Evolutionary conservation across 2,113 vertebrate species (phyloP).

Genomic region (Scolopax mira): DNA sequence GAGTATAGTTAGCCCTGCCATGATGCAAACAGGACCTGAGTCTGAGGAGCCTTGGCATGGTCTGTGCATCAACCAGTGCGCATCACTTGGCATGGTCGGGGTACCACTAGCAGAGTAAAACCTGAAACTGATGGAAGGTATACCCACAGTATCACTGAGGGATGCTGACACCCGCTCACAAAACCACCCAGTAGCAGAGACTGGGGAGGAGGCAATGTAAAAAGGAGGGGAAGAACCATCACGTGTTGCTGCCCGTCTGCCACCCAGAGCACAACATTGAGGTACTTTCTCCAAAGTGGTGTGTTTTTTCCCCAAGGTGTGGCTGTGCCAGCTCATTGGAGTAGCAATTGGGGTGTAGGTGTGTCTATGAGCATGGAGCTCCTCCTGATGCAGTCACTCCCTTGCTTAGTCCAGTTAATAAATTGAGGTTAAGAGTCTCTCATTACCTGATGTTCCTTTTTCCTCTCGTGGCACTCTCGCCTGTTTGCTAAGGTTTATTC

Average conservation of each 20-base stretch:
- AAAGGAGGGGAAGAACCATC: background rate
- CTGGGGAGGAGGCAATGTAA: accelerated
- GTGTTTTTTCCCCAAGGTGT: accelerated
- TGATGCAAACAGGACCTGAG: accelerated
- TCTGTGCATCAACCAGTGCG: background rate
- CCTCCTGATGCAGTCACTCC: accelerated
- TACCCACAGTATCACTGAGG: accelerated
- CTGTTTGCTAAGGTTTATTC: background rate
- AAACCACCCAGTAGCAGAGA: background rate
- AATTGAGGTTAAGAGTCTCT: background rate
- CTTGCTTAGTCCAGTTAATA: background rate
- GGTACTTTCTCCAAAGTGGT: background rate
- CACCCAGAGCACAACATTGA: too few species aligned
- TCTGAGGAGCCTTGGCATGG: background rate
- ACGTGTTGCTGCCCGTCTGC: accelerated
- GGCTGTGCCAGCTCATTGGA: accelerated
- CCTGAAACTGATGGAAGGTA: background rate
- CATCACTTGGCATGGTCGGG: background rate
- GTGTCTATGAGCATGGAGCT: background rate
- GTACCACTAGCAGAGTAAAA: background rate
- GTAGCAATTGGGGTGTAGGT: background rate
- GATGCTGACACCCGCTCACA: background rate
- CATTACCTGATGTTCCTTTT: background rate
- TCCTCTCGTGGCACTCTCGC: accelerated
- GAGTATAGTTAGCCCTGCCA: background rate